Conservation (phyloP, 2,888 invertebrate species). For the Leptopilina myrica region DNA sequence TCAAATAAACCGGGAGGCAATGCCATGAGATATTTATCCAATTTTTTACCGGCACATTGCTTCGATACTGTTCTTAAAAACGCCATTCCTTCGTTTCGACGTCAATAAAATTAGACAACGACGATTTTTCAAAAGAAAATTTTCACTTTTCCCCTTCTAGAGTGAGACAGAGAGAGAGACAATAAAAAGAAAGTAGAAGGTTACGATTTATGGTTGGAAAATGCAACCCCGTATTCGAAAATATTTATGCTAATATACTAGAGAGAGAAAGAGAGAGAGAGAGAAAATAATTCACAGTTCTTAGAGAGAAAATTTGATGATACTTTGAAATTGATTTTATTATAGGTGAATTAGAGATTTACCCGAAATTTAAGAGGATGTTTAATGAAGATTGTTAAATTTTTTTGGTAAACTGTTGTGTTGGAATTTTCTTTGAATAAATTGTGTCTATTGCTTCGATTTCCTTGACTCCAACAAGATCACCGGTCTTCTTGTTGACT, state of each 20-base stretch:
- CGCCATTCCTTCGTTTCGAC: conserved; percentile 65
- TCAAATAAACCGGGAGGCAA: conserved; percentile 60
- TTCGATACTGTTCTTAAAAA: conserved; percentile 71
- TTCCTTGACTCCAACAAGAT: conserved; percentile 1
- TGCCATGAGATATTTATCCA: conserved; percentile 65
- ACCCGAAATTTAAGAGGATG: not conserved
- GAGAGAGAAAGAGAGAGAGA: too few species aligned
- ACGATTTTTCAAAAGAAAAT: not conserved
- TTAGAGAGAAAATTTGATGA: not conserved
- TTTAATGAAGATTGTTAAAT: not conserved
- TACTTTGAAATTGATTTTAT: not conserved
- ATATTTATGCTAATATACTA: too few species aligned
- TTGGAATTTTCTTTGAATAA: not conserved
- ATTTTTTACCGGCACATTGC: conserved; percentile 69
- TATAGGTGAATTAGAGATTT: not conserved
- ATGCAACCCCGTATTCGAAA: not conserved
- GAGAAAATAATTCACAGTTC: too few species aligned
- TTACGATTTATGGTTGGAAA: not conserved
- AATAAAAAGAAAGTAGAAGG: not conserved
- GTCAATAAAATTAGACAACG: not conserved
- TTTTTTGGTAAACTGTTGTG: not conserved
- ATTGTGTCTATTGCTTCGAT: not conserved
- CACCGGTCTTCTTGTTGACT: not conserved
- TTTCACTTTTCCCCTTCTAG: conserved; percentile 7
- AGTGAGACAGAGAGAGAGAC: too few species aligned